A percentile compares a stretch with the other conserved stretches of the same genome.
phyloP scores from a whole-genome alignment of 2,888 invertebrate genomes.

The Acronicta leporina region DNA sequence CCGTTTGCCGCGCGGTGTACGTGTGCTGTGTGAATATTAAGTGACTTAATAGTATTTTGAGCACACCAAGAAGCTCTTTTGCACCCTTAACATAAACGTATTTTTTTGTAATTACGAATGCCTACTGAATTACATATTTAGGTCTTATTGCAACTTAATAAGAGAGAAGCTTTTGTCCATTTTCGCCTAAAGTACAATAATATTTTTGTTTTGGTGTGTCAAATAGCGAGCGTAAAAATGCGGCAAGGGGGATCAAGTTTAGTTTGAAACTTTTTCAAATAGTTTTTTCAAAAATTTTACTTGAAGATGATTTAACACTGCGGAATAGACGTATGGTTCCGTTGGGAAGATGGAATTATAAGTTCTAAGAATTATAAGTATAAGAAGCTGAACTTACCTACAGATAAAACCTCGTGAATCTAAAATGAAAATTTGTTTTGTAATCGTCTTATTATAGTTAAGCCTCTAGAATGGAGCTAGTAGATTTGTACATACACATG shows the following conservation, averaged over 20 bases:
- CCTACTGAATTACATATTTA: conserved; percentile 13
- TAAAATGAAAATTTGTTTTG: conserved; percentile 20
- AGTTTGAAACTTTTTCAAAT: conserved; percentile 45
- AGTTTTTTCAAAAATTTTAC: conserved; percentile 52
- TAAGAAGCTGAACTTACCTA: conserved; percentile 35
- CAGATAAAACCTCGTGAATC: conserved; percentile 37
- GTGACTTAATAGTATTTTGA: conserved; percentile 77
- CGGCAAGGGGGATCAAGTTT: conserved; percentile 37
- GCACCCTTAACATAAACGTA: conserved; percentile 27
- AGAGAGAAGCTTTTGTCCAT: conserved; percentile 3
- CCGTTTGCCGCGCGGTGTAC: conserved; percentile 81
- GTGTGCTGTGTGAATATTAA: conserved; percentile 83
- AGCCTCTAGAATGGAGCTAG: background rate
- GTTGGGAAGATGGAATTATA: conserved; percentile 24
- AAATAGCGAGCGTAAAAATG: conserved; percentile 32
- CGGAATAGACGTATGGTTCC: conserved; percentile 42
- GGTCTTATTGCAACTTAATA: conserved; percentile 1
- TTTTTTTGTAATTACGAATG: conserved; percentile 28
- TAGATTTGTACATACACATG: too few species aligned
- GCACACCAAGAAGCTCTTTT: conserved; percentile 58
- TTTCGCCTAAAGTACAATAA: conserved; percentile 10
- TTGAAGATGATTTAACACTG: conserved; percentile 47
- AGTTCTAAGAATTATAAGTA: conserved; percentile 39
- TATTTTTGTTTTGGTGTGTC: conserved; percentile 20
- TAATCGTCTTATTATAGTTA: conserved; percentile 5